These are phyloP conservation scores for Rhinopomastus cyanomelas DNA, from an alignment of 2,113 vertebrate species.

Conservation along the genomic window DNA sequence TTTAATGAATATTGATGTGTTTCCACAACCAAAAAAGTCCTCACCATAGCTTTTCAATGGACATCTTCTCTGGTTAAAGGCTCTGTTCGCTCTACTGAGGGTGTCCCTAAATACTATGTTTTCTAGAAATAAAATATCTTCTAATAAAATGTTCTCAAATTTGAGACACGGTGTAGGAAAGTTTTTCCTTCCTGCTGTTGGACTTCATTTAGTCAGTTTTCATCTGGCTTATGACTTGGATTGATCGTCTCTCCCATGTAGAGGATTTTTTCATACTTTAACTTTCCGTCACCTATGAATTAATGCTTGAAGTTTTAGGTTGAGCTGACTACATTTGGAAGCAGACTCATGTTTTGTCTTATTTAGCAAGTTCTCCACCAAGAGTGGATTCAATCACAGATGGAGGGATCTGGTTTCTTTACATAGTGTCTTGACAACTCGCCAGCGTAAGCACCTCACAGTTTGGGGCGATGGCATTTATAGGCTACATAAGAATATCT, in stretches of 20 bases:
- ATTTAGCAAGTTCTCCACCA: background rate
- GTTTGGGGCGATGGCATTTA: background rate
- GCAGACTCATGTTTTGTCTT: background rate
- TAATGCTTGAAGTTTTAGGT: background rate
- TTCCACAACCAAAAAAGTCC: background rate
- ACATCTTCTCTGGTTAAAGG: background rate
- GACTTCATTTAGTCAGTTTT: background rate
- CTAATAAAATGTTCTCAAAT: background rate
- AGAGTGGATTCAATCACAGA: background rate
- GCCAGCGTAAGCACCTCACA: background rate
- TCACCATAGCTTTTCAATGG: rapidly evolving
- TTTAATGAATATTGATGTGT: background rate
- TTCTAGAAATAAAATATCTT: too few species aligned
- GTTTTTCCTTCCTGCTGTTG: background rate
- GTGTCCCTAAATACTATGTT: background rate
- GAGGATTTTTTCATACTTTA: background rate
- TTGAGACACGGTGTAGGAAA: background rate
- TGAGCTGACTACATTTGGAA: background rate
- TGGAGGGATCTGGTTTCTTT: background rate
- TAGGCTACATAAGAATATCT: background rate
- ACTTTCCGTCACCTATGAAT: background rate
- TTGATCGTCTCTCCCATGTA: background rate
- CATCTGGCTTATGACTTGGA: background rate
- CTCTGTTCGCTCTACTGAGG: background rate
- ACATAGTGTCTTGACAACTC: background rate